A percentile compares a stretch with the other conserved stretches of the same genome.
Conservation (phyloP, 2,888 invertebrate genomes). For the Ochropacha duplaris region DNA sequence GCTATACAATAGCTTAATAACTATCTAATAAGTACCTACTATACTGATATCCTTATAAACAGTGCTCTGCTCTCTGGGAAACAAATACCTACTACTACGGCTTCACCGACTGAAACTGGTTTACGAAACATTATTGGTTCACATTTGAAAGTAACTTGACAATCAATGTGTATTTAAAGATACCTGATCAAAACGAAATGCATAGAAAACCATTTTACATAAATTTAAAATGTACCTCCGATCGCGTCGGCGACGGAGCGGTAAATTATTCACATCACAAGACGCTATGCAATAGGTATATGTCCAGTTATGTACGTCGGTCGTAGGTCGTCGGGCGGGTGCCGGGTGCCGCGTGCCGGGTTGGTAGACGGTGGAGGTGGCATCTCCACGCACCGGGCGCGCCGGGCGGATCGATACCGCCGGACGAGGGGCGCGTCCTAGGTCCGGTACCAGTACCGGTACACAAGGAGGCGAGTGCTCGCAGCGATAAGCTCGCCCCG, state of each 20-base stretch:
- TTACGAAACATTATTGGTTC: not conserved
- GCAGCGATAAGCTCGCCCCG: not conserved
- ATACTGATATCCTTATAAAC: too few relatives aligned
- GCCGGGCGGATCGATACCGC: constrained; percentile 4
- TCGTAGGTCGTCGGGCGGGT: not conserved
- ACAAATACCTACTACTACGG: not conserved
- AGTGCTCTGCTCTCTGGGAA: too few relatives aligned
- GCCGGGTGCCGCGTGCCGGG: too few relatives aligned
- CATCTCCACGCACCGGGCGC: not conserved
- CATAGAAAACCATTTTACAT: not conserved
- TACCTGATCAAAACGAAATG: not conserved
- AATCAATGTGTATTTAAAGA: not conserved
- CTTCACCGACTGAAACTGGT: too few relatives aligned
- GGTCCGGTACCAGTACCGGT: not conserved
- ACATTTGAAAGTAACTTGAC: not conserved
- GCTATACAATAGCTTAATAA: too few relatives aligned
- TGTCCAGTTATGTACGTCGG: too few relatives aligned
- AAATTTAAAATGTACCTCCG: not conserved
- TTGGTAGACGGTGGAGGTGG: too few relatives aligned
- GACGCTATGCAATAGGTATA: not conserved
- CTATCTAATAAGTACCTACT: too few relatives aligned
- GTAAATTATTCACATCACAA: too few relatives aligned
- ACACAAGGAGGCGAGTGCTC: not conserved
- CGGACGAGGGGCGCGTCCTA: not conserved
- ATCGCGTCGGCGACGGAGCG: too few relatives aligned